Percentiles rank a stretch among this genome's conserved stretches.
Conservation (phyloP, 2,888 invertebrate genomes). For the Frankliniella intonsa region DNA sequence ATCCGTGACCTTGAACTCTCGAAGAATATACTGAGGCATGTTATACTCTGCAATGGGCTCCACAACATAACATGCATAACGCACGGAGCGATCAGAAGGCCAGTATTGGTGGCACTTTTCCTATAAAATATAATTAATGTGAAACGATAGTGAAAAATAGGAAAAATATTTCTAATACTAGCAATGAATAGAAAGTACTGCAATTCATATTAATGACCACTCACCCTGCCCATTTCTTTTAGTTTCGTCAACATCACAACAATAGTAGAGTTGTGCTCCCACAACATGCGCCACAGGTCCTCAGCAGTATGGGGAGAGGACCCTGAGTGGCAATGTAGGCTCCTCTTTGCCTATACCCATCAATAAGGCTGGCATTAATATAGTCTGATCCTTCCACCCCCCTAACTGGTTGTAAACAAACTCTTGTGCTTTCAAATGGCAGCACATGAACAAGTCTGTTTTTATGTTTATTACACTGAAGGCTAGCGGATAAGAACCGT, state of each 20-base stretch:
- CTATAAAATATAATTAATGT: slow-evolving; percentile 50
- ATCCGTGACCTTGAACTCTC: slow-evolving; percentile 99
- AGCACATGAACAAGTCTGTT: slow-evolving; percentile 96
- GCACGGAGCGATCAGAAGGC: slow-evolving; percentile 95
- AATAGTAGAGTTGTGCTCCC: slow-evolving; percentile 99
- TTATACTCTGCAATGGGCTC: slow-evolving; percentile 99
- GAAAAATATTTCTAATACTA: neutral
- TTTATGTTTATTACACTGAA: slow-evolving; percentile 96
- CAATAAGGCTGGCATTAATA: slow-evolving; percentile 97
- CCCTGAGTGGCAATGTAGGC: slow-evolving; percentile 99
- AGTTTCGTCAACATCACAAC: slow-evolving; percentile 98
- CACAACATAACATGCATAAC: slow-evolving; percentile 97
- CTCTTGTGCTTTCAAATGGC: slow-evolving; percentile 92
- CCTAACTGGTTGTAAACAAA: slow-evolving; percentile 85
- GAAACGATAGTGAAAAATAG: neutral
- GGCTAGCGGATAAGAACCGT: slow-evolving; percentile 90
- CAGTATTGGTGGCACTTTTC: slow-evolving; percentile 99
- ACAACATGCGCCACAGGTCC: slow-evolving; percentile 99
- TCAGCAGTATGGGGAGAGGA: slow-evolving; percentile 94
- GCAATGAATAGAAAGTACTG: neutral
- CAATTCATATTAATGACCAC: slow-evolving; percentile 43
- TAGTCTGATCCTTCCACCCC: slow-evolving; percentile 95
- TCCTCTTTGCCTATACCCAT: slow-evolving; percentile 75
- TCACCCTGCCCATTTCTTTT: slow-evolving; percentile 94
- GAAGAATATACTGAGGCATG: slow-evolving; percentile 97